These are phyloP conservation scores for Choloepus hoffmanni DNA, from an alignment of 2,113 vertebrate species.

Conservation along the genomic window DNA sequence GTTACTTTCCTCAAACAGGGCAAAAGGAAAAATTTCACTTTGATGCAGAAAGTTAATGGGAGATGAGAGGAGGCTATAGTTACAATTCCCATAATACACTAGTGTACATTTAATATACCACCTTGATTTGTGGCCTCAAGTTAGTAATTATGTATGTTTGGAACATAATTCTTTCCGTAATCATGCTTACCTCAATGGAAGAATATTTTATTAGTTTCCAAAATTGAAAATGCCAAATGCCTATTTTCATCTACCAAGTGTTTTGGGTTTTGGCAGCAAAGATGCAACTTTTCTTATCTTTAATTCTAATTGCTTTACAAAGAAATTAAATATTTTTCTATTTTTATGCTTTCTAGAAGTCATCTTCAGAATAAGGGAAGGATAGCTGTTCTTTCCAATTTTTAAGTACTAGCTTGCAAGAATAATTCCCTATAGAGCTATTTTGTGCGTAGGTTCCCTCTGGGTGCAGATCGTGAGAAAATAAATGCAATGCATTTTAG, in stretches of 20 bases:
- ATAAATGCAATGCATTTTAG: slow-evolving; percentile 45
- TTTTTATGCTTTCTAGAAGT: slow-evolving; percentile 55
- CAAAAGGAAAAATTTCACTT: slow-evolving; percentile 10
- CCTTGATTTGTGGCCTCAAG: slow-evolving; percentile 50
- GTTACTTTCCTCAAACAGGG: slow-evolving; percentile 21
- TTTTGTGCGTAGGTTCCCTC: slow-evolving; percentile 53
- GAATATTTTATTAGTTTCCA: slow-evolving; percentile 56
- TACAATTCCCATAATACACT: neutral
- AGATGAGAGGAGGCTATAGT: neutral
- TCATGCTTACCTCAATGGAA: slow-evolving; percentile 28
- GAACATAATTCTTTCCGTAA: slow-evolving; percentile 64
- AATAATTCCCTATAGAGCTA: slow-evolving; percentile 55
- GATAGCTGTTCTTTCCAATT: slow-evolving; percentile 37
- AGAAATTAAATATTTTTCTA: slow-evolving; percentile 50
- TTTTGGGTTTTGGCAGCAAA: slow-evolving; percentile 52
- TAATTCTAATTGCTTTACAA: slow-evolving; percentile 48
- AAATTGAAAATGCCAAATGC: slow-evolving; percentile 72
- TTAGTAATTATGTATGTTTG: slow-evolving; percentile 64
- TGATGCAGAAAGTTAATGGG: slow-evolving; percentile 25
- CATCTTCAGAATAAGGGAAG: slow-evolving; percentile 52
- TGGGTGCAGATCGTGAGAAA: neutral
- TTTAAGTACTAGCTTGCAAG: slow-evolving; percentile 55
- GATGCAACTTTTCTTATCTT: neutral
- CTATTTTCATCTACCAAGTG: slow-evolving; percentile 47
- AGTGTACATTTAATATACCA: slow-evolving; percentile 59